Base-by-base conservation (phyloP, 2,888 invertebrate species). In the Lithophane ornitopus region DNA sequence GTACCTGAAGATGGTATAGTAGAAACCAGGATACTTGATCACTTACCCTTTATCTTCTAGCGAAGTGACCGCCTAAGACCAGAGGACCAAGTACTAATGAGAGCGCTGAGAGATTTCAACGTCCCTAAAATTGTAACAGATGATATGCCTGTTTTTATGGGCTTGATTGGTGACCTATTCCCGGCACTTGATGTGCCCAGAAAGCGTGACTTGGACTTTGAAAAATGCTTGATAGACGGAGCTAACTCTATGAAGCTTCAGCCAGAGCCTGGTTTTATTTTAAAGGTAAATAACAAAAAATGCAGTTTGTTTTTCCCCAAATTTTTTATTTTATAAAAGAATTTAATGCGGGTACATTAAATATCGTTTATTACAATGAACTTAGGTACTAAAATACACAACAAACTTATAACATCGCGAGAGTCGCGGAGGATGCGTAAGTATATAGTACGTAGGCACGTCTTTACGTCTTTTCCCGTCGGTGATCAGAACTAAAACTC, bases 81-180 rank as follows among this genome's bases (percentile, higher is more conserved):
- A 0, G 99, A 99, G 95, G 99, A 99, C 94, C 99, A 99, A 97
- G 99, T 99, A 56, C 94, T 99, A 68, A 99, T 99, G 99, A 97
- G 99, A 93, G 99, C 99, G 0, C 93, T 99, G 86, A 97, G 99
- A 94, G 99, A 99, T 96, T 99, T 99, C 93, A 99, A 99, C 92
- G 98, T 98, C 76, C 99, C 99, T 0, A 99, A 99, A 97, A 99
- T 99, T 87, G 98, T 99, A 14, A 98, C 99, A 0, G 99, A 99
- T 89, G 99, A 99, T 91, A 97, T 98, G 76, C 98, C 98, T 0
- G 98, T 99, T 2, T 99, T 99, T 92, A 98, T 99, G 98, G 99
- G 99, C 22, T 97, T 99, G 39, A 99, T 99, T 86, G 98, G 99
- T 0, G 99, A 99, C 92, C 95, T 99, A 81, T 99, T 99, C 95